Evolutionary conservation across 2,888 invertebrate genomes (phyloP), one percentile per base, ranked within the genome.

Genomic region (Conops quadrifasciatus): DNA sequence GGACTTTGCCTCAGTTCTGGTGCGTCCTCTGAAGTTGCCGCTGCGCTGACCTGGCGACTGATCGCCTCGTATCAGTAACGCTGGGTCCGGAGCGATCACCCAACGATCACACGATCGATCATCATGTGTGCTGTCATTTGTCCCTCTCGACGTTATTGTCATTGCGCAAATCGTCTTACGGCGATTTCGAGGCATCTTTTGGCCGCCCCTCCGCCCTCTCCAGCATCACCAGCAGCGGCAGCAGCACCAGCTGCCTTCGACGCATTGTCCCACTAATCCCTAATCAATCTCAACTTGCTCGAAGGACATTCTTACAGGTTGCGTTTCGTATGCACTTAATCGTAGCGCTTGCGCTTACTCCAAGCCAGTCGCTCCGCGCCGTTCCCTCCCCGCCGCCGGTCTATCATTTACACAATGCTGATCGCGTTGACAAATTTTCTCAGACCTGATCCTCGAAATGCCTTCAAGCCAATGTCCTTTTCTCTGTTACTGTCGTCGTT

Each of bases 221-320:
- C 45, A 36, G 11, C 51, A 5, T 19, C n/a, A 15, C 24, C 65
- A 16, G 21, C 43, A 13, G 7, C 15, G 43, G 9, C 36, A 36
- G 4, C 9, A 36, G 5, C 36, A 36, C 36, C 36, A 36, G 36
- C 9, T 36, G 36, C 5, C 45, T 21, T n/a, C 28, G 21, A 9
- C 11, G 30, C n/a, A 7, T 3, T 28, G 21, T 28, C 59, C 13
- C 49, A 24, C 28, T 74, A 77, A 77, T 74, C 74, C 71, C 72
- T 74, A 77, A 78, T 78, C 78, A 77, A 78, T 78, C 76, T 78
- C 75, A 76, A 81, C 81, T 80, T 82, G 82, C 77, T 75, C 26
- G 36, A 66, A 63, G 47, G 58, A 78, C 76, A 82, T 82, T 78
- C 77, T 76, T 74, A 78, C 82, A 82, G 83, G 82, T 82, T 81